Evolutionary conservation across 2,888 invertebrate genomes (phyloP).

Genomic region (Podotricha telesiphe): DNA sequence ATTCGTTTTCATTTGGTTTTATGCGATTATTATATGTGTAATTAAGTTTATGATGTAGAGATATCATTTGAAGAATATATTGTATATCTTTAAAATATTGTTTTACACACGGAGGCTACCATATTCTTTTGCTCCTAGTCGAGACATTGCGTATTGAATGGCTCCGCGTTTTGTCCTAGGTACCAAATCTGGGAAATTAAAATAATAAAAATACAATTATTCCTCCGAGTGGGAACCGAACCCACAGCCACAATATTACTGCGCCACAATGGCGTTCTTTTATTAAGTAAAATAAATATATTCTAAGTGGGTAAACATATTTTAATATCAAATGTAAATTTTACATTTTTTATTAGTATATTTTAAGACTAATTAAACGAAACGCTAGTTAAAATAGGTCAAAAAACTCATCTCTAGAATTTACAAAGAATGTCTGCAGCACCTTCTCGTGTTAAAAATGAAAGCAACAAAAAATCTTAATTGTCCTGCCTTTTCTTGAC

Average conservation of each 20-base stretch:
- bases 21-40: neutral
- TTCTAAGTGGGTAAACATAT: neutral
- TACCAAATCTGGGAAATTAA: no score
- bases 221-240: no score
- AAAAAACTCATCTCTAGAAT: neutral
- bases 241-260: no score
- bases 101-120: no score
- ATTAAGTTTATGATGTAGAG: no score
- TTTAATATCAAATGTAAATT: neutral
- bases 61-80: no score
- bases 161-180: no score
- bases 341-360: neutral
- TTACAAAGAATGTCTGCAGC: constrained; percentile 1
- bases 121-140: no score
- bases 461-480: constrained; percentile 3
- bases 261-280: no score
- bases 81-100: no score
- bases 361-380: neutral
- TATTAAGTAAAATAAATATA: neutral
- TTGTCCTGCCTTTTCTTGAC: constrained; percentile 11
- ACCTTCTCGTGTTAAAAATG: neutral
- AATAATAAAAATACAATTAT: no score
- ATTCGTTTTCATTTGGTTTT: neutral
- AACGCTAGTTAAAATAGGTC: constrained; percentile 3
- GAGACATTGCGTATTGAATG: no score